These are phyloP conservation scores for Colinus virginianus DNA, from an alignment of 2,113 vertebrate genomes.

Conservation along the genomic window DNA sequence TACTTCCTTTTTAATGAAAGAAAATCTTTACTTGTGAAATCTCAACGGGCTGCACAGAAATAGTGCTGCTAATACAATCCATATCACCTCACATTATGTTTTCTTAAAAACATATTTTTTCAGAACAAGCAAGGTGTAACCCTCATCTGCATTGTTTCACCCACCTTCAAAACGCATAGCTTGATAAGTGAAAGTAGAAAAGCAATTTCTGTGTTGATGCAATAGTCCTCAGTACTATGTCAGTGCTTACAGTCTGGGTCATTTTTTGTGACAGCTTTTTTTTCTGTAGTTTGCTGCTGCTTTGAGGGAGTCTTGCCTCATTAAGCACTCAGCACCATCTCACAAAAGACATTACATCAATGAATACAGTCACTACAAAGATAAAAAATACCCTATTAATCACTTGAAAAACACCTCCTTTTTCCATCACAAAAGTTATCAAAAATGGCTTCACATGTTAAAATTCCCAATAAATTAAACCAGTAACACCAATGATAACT, in stretches of 20 bases:
- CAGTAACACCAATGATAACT: background rate
- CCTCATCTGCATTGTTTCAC: background rate
- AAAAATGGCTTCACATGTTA: background rate
- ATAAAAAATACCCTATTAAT: background rate
- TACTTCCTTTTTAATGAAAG: background rate
- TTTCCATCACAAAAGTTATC: background rate
- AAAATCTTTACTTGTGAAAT: background rate
- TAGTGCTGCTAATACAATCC: background rate
- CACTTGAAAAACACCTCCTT: background rate
- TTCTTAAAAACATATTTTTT: background rate
- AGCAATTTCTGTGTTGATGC: background rate
- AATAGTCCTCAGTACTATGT: background rate
- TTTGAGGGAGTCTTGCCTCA: constrained; percentile 24
- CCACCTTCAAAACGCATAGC: background rate
- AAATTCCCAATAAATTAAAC: background rate
- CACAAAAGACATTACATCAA: background rate
- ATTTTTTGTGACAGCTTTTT: constrained; percentile 32
- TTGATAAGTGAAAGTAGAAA: background rate
- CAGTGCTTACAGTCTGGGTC: background rate
- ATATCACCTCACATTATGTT: background rate
- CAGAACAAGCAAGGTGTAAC: background rate
- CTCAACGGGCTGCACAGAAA: background rate
- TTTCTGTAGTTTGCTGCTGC: constrained; percentile 3
- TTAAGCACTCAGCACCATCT: constrained; percentile 13
- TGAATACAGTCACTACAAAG: constrained; percentile 22